Conservation (phyloP, 2,888 invertebrate genomes). For the Graphium colonna region DNA sequence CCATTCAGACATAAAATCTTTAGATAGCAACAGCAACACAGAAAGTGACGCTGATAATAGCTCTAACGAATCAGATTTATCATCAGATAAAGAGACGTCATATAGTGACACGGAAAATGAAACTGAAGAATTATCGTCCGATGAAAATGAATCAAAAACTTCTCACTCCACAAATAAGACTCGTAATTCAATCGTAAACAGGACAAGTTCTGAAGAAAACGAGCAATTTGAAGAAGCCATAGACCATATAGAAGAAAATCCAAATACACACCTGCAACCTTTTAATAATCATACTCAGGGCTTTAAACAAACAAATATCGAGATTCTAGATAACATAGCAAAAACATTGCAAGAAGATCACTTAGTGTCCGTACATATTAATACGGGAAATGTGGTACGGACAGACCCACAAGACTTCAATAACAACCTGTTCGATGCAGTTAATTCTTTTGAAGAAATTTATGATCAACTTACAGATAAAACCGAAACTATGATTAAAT, state of each 20-base stretch:
- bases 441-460: conserved; percentile 70
- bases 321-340: conserved; percentile 69
- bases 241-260: conserved; percentile 59
- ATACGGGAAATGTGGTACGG: conserved; percentile 20
- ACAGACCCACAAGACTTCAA: conserved; percentile 49
- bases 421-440: conserved; percentile 56
- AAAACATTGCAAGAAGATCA: conserved; percentile 66
- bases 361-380: conserved; percentile 45
- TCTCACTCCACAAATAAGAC: conserved; percentile 15
- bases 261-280: conserved; percentile 48
- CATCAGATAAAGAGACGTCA: conserved; percentile 66
- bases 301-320: conserved; percentile 63
- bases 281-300: conserved; percentile 58
- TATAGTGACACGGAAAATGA: conserved; percentile 67
- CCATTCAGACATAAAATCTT: conserved; percentile 79
- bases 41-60: conserved; percentile 67
- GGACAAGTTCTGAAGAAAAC: conserved; percentile 71
- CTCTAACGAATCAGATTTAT: conserved; percentile 46
- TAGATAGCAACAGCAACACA: conserved; percentile 62
- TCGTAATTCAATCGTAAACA: conserved; percentile 32
- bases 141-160: conserved; percentile 49
- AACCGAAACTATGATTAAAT: conserved; percentile 17
- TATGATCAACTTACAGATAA: conserved; percentile 55
- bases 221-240: conserved; percentile 74
- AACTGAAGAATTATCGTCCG: conserved; percentile 59